phyloP scores from a whole-genome alignment of 2,888 invertebrate genomes.

The Melanotus villosus region DNA sequence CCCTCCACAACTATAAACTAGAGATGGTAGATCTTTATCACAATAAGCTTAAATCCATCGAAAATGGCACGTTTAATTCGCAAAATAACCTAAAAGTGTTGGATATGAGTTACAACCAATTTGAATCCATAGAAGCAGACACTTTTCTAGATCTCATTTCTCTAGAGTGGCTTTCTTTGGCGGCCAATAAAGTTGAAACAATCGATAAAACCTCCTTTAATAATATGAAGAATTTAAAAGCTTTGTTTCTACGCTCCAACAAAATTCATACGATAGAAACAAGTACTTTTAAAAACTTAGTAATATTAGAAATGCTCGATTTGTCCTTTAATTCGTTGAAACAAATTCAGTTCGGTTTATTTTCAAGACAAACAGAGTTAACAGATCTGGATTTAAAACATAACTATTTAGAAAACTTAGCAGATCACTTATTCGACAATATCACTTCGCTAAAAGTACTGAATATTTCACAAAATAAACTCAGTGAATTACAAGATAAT shows the following conservation, averaged over 20 bases:
- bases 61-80: slow-evolving; percentile 28
- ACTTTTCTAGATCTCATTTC: slow-evolving; percentile 25
- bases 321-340: slow-evolving; percentile 79
- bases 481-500: slow-evolving; percentile 17
- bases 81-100: slow-evolving; percentile 18
- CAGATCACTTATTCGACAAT: slow-evolving; percentile 22
- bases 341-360: slow-evolving; percentile 61
- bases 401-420: slow-evolving; percentile 17
- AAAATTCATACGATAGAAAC: slow-evolving; percentile 74
- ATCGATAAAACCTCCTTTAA: slow-evolving; percentile 24
- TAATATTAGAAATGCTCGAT: slow-evolving; percentile 74
- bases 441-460: not conserved
- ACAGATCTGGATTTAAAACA: slow-evolving; percentile 11
- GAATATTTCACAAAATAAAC: slow-evolving; percentile 32
- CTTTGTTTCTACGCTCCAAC: slow-evolving; percentile 78
- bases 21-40: slow-evolving; percentile 40
- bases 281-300: slow-evolving; percentile 75
- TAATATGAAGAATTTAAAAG: slow-evolving; percentile 21
- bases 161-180: slow-evolving; percentile 38
- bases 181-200: slow-evolving; percentile 31
- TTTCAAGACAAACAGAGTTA: slow-evolving; percentile 16
- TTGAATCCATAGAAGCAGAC: slow-evolving; percentile 3
- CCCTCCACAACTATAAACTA: slow-evolving; percentile 19
- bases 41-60: slow-evolving; percentile 29
- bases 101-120: slow-evolving; percentile 38